Evolutionary conservation across 2,113 vertebrate genomes (phyloP), one percentile per base, ranked within the genome.

Genomic region (Pseudonaja textilis): DNA sequence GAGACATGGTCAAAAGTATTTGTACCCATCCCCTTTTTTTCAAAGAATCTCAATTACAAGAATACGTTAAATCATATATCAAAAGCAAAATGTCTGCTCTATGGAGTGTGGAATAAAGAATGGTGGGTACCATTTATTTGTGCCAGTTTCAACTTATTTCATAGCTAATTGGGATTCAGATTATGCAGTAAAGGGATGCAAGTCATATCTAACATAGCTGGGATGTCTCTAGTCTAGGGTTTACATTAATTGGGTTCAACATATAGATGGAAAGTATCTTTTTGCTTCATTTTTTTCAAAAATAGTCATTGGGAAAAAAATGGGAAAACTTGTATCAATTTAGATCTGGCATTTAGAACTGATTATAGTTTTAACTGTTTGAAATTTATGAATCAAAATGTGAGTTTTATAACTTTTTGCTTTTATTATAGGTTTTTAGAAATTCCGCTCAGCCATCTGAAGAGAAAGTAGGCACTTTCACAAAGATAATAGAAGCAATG

Each of bases 401-500:
- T 64, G 6, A 26, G 74, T 95, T 54, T 45, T 57, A 61, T 25
- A 91, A 94, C 89, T 57, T 5, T 92, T 92, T 94, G 74, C 91
- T 90, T 50, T 93, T 87, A 89, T 34, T 86, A 92, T 97, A 99
- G 99, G 93, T 97, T 91, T 93, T 89, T 95, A 95, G 98, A 96
- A 98, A 98, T 96, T 98, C 98, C 1, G 91, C 95, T 11, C 98
- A 98, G 94, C 96, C 98, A 74, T 92, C 97, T 50, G 99, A 99
- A 61, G 99, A 99, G 93, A 99, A 99, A 94, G 98, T 99, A 61
- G 98, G 99, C 20, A 91, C 98, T 74, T 98, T 99, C 95, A 99
- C 99, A 0, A 99, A 98, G 96, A 97, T 99, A 88, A 98, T 99
- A n/a, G 99, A 99, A 97, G 99, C 99, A 93, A 97, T 99, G 98